Evolutionary conservation across 23 tunicate species (phyloP).

Genomic region (Styela plicata): DNA sequence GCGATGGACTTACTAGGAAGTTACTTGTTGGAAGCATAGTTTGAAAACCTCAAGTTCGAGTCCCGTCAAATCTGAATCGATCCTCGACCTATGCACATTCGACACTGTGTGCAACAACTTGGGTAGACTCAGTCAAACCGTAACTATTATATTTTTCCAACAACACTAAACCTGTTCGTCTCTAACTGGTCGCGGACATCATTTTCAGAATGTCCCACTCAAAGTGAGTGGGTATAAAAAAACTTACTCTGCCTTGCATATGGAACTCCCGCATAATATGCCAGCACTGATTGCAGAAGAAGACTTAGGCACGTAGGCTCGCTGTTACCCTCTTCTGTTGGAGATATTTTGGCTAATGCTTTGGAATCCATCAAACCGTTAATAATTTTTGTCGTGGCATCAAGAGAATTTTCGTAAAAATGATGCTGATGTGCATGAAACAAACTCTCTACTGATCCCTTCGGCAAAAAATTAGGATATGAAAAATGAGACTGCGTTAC

Average conservation of each 20-base stretch:
- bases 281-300: not conserved
- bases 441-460: not conserved
- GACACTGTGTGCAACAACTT: too few relatives aligned
- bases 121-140: too few relatives aligned
- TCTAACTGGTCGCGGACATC: too few relatives aligned
- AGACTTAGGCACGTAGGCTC: not conserved
- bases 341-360: not conserved
- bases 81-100: too few relatives aligned
- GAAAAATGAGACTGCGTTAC: not conserved
- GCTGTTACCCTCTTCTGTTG: not conserved
- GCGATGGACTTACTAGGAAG: too few relatives aligned
- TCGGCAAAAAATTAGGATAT: not conserved
- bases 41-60: too few relatives aligned
- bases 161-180: too few relatives aligned
- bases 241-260: not conserved
- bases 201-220: too few relatives aligned
- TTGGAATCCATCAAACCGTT: not conserved
- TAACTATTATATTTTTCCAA: too few relatives aligned
- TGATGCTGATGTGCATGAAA: not conserved
- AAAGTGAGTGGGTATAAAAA: too few relatives aligned
- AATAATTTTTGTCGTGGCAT: not conserved
- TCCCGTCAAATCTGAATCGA: too few relatives aligned
- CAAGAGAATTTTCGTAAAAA: not conserved
- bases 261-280: not conserved
- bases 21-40: too few relatives aligned